Conservation (phyloP, 2,113 vertebrate species). For the Poicephalus meyeri region DNA sequence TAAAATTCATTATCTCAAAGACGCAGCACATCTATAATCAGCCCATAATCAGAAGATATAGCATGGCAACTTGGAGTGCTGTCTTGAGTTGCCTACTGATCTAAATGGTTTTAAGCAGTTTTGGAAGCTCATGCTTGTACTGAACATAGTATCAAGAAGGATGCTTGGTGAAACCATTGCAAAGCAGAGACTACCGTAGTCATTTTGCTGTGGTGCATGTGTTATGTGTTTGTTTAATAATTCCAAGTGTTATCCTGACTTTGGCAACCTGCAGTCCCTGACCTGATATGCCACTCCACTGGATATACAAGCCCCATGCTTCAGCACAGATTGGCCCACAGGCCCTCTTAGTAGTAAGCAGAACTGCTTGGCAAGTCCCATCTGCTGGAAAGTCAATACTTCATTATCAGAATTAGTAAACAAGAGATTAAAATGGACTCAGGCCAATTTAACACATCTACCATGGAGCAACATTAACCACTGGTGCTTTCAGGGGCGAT, state of each 20-base stretch:
- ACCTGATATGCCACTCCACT: not conserved
- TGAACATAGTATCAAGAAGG: not conserved
- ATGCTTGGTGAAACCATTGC: not conserved
- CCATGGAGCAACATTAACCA: not conserved
- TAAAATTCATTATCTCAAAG: not conserved
- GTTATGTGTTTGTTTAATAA: not conserved
- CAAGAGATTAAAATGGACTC: slow-evolving; percentile 43
- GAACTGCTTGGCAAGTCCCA: not conserved
- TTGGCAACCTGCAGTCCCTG: not conserved
- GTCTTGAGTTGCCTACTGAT: not conserved
- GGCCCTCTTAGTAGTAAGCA: not conserved
- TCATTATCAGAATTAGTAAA: slow-evolving; percentile 21
- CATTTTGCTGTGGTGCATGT: not conserved
- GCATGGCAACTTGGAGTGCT: not conserved
- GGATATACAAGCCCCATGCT: not conserved
- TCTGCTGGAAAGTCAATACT: slow-evolving; percentile 33
- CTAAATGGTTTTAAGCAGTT: not conserved
- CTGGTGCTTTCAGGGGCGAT: not conserved
- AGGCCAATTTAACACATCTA: slow-evolving; percentile 32
- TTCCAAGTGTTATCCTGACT: not conserved
- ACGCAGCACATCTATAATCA: not conserved
- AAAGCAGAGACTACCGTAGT: not conserved
- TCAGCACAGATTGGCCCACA: not conserved
- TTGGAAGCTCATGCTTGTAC: not conserved
- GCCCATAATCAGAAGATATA: not conserved